Evolutionary conservation across 1,140 invertebrate genomes (phyloP).

Genomic region (Leptinotarsa texana): DNA sequence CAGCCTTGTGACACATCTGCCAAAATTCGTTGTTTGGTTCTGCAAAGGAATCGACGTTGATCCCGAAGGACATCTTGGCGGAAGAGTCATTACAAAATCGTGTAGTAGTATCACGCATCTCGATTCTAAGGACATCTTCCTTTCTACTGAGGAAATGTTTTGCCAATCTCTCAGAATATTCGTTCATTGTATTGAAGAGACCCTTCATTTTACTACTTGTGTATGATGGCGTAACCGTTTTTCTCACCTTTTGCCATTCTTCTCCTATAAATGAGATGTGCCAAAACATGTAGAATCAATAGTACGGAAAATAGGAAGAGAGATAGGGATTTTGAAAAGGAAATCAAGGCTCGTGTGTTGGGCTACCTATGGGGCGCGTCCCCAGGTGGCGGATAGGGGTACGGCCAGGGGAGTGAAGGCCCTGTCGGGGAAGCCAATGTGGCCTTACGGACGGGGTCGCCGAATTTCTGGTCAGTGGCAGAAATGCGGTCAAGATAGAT

Average conservation of each 20-base stretch:
- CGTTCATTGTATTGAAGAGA: constrained; percentile 50
- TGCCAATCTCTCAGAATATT: constrained; percentile 47
- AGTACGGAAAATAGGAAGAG: too few species aligned
- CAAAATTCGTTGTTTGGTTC: constrained; percentile 60
- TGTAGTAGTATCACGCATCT: constrained; percentile 40
- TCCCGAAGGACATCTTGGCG: constrained; percentile 52
- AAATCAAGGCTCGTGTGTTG: too few species aligned
- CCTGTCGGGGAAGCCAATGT: too few species aligned
- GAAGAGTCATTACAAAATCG: constrained; percentile 54
- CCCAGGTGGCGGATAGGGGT: too few species aligned
- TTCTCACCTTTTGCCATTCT: constrained; percentile 54
- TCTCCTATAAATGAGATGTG: constrained; percentile 36
- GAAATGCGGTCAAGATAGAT: too few species aligned
- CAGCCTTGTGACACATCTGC: constrained; percentile 51
- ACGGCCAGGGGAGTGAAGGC: too few species aligned
- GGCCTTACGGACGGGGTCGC: too few species aligned
- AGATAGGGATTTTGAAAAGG: too few species aligned
- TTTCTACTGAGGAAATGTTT: constrained; percentile 45
- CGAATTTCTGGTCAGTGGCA: too few species aligned
- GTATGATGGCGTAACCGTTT: constrained; percentile 54
- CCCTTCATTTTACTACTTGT: constrained; percentile 55
- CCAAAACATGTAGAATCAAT: too few species aligned
- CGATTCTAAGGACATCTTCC: constrained; percentile 34
- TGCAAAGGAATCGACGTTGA: constrained; percentile 52
- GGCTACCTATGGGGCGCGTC: too few species aligned